phyloP scores from a whole-genome alignment of 2,888 invertebrate species.

The Anthophora plumipes region DNA sequence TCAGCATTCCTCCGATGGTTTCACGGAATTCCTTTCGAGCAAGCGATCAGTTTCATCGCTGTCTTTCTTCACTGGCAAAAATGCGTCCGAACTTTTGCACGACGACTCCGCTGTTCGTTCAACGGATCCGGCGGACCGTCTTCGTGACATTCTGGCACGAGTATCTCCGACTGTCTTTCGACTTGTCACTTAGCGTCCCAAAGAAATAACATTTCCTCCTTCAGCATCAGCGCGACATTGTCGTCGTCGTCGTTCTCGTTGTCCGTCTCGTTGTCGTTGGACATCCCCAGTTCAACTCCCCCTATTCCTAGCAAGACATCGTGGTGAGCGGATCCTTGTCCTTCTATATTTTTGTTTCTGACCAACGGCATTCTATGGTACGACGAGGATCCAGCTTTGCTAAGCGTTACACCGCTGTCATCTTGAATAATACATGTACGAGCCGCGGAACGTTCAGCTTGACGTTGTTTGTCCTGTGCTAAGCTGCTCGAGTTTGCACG shows the following conservation, averaged over 20 bases:
- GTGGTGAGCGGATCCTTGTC: conserved; percentile 55
- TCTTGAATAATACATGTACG: conserved; percentile 82
- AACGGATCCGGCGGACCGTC: conserved; percentile 40
- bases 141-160: conserved; percentile 62
- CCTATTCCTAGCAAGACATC: conserved; percentile 34
- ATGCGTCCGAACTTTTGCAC: conserved; percentile 28
- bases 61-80: background rate
- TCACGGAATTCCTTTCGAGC: background rate
- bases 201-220: conserved; percentile 79
- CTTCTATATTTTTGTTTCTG: conserved; percentile 65
- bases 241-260: conserved; percentile 48
- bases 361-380: conserved; percentile 52
- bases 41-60: conserved; percentile 20
- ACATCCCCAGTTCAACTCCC: conserved; percentile 19
- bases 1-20: background rate
- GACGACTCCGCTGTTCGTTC: conserved; percentile 32
- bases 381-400: conserved; percentile 62
- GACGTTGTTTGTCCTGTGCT: conserved; percentile 72
- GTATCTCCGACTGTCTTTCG: conserved; percentile 78
- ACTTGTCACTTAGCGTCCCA: conserved; percentile 79
- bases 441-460: conserved; percentile 75
- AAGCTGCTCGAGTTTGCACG: background rate
- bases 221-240: conserved; percentile 62
- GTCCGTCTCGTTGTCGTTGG: conserved; percentile 55
- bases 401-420: conserved; percentile 78